These are phyloP conservation scores for Platycnemis pennipes DNA, from an alignment of 2,888 invertebrate genomes.

Conservation along the genomic window DNA sequence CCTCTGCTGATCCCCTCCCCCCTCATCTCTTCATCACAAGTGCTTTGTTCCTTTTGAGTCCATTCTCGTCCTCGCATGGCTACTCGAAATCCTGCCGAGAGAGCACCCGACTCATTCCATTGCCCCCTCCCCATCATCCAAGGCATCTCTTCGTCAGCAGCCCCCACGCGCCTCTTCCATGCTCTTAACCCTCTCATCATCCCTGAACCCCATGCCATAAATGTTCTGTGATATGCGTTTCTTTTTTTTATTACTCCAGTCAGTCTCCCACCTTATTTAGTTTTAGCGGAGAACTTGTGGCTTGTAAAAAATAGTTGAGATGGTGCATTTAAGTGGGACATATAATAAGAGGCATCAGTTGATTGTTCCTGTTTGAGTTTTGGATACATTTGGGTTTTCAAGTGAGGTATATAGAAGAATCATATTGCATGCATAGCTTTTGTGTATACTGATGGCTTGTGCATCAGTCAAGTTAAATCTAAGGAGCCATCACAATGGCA, in stretches of 20 bases:
- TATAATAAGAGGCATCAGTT: conserved; percentile 29
- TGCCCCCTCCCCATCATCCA: neutral
- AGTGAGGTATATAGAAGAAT: conserved; percentile 43
- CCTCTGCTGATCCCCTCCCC: neutral
- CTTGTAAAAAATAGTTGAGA: conserved; percentile 63
- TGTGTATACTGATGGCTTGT: conserved; percentile 34
- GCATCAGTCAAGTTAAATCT: neutral
- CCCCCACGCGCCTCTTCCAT: neutral
- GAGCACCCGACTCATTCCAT: neutral
- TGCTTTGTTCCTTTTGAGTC: neutral
- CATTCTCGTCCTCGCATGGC: neutral
- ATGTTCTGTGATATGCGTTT: conserved; percentile 67
- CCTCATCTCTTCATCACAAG: neutral
- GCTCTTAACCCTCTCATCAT: conserved; percentile 17
- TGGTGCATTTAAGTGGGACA: conserved; percentile 65
- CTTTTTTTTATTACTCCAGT: conserved; percentile 64
- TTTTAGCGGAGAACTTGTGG: conserved; percentile 62
- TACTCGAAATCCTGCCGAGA: neutral
- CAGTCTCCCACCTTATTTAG: conserved; percentile 66
- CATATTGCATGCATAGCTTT: neutral
- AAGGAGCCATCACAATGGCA: conserved; percentile 5
- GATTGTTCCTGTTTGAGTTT: conserved; percentile 26
- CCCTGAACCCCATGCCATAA: conserved; percentile 62
- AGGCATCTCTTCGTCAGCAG: neutral
- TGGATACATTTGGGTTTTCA: conserved; percentile 30